Percentiles rank a stretch among this genome's conserved stretches.
phyloP scores from a whole-genome alignment of 2,113 vertebrate genomes.

The Rynchops niger region DNA sequence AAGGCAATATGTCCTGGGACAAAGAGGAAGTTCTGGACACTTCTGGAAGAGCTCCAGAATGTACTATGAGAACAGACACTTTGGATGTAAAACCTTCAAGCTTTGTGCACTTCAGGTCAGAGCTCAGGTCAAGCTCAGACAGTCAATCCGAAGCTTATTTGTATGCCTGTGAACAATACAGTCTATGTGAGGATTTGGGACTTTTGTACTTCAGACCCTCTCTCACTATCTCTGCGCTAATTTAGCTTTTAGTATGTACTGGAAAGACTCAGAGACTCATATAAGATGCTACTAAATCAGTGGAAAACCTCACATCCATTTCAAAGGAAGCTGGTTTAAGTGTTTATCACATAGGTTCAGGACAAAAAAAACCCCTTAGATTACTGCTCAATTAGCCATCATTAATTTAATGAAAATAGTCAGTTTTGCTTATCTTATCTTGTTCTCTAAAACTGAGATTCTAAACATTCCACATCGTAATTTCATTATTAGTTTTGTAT shows the following conservation, averaged over 20 bases:
- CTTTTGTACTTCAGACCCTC: not conserved
- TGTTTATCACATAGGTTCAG: not conserved
- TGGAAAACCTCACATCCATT: not conserved
- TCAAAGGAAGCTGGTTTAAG: not conserved
- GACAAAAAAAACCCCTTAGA: not conserved
- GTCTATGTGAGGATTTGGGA: not conserved
- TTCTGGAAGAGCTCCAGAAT: conserved; percentile 10
- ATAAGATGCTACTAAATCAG: not conserved
- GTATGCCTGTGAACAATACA: not conserved
- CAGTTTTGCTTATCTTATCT: not conserved
- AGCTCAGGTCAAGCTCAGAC: not conserved
- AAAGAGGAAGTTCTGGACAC: conserved; percentile 7
- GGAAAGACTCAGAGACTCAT: not conserved
- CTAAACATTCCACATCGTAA: not conserved
- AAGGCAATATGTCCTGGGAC: not conserved
- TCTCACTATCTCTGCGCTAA: not conserved
- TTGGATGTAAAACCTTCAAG: not conserved
- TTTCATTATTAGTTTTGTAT: not conserved
- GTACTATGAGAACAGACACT: not conserved
- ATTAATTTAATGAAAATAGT: not conserved
- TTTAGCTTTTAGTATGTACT: not conserved
- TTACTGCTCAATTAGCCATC: not conserved
- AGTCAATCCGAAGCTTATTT: not conserved
- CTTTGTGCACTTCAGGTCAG: not conserved
- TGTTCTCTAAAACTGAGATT: not conserved